phyloP scores from a whole-genome alignment of 2,888 invertebrate species.

The Gerris lacustris region DNA sequence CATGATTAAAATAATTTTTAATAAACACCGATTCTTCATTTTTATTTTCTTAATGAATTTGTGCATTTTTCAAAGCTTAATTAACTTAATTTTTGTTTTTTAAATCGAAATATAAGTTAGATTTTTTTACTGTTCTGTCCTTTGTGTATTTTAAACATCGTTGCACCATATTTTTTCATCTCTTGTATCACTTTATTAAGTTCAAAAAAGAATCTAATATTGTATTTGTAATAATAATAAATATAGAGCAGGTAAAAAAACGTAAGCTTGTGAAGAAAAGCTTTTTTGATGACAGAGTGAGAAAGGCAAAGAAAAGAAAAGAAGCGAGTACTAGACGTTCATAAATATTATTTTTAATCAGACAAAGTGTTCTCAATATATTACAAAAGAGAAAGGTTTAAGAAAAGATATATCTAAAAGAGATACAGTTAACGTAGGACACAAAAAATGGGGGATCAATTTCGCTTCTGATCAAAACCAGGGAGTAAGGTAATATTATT shows the following conservation, averaged over 20 bases:
- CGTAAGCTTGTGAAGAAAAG: neutral
- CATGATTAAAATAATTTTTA: too few species aligned
- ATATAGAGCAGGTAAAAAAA: neutral
- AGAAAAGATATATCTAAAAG: neutral
- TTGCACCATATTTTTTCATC: too few species aligned
- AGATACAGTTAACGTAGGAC: conserved; percentile 1
- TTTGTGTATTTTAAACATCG: too few species aligned
- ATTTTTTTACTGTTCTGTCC: too few species aligned
- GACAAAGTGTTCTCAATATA: conserved; percentile 5
- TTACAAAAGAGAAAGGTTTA: neutral
- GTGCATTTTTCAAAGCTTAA: too few species aligned
- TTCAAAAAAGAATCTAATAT: neutral
- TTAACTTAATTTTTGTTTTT: too few species aligned
- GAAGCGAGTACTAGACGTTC: neutral
- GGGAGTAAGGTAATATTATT: too few species aligned
- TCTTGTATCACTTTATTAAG: too few species aligned
- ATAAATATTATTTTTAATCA: conserved; percentile 5
- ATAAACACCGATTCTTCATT: too few species aligned
- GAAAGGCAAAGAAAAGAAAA: neutral
- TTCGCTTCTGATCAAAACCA: neutral
- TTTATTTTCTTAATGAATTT: too few species aligned
- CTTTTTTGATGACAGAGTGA: neutral
- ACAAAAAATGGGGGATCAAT: neutral
- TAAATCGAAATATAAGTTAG: too few species aligned
- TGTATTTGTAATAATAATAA: neutral